Base-by-base conservation (phyloP, 2,797 vertebrate genomes). In the Forpus xanthops region DNA sequence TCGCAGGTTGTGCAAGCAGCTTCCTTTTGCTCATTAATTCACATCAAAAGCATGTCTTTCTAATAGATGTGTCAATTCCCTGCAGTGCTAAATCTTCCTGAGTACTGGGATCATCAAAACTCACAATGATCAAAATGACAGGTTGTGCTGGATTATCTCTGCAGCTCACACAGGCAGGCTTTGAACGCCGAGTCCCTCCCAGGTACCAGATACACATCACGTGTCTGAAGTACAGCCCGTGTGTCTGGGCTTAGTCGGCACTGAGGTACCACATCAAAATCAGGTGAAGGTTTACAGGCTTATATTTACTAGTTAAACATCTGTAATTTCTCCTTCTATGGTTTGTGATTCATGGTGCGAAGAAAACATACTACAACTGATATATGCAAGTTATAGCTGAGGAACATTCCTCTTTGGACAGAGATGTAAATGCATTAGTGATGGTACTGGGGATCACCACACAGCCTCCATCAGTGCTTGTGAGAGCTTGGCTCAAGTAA, bases 11-110 rank as follows among this genome's bases (percentile, higher is more conserved):
- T 58, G 87, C 91, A 95, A 95, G 93, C 75, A 75, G 79, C 87
- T 93, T 87, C 50, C 82, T 77, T 85, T 89, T 74, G 87, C 81
- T 95, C 68, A 45, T 90, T 94, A 87, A 73, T 88, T 89, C 37
- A 9, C 85, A 86, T 90, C 91, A 91, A 79, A 94, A 86, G 90
- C 85, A 12, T 42, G 30, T 88, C 84, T 88, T 90, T 83, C 84
- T 75, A 91, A 58, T 8, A 84, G 53, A 86, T 23, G 61, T 93
- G 87, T 94, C 83, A 90, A 88, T 93, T 94, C 89, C 87, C 76
- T 55, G 85, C 44, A 76, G 85, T 82, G 87, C 44, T 81, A 92
- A 90, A 94, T 55, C 93, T 82, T 93, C 49, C 37, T 33, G 55
- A 83, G 52, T 45, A 61, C 62, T n/a, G n/a, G 84, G 87, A 94